phyloP scores from a whole-genome alignment of 2,113 vertebrate genomes.

The Australoheros scitulus region DNA sequence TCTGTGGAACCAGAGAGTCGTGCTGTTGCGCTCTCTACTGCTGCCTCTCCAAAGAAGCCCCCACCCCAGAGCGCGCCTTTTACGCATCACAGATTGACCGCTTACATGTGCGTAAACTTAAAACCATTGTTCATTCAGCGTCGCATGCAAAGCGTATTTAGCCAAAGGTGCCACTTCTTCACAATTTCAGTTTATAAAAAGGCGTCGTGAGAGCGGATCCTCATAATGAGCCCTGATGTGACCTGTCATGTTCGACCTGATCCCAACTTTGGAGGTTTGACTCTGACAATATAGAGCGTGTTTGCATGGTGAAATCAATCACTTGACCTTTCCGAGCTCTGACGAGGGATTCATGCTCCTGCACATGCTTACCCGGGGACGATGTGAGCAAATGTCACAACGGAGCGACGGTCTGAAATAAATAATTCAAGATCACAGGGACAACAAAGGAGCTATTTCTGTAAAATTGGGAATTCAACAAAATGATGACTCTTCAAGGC shows the following conservation, averaged over 20 bases:
- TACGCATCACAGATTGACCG: constrained; percentile 51
- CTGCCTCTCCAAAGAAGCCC: constrained; percentile 55
- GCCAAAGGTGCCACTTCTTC: not conserved
- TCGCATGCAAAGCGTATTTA: not conserved
- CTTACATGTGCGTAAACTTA: not conserved
- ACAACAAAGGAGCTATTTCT: constrained; percentile 55
- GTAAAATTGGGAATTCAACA: constrained; percentile 28
- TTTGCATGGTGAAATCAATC: constrained; percentile 68
- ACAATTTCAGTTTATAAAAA: not conserved
- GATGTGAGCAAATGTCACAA: constrained; percentile 75
- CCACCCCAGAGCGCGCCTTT: constrained; percentile 67
- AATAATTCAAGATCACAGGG: constrained; percentile 69
- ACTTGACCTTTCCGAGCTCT: constrained; percentile 69
- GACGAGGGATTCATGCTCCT: constrained; percentile 57
- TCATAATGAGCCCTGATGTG: not conserved
- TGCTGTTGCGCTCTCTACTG: constrained; percentile 8
- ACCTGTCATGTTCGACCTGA: constrained; percentile 8
- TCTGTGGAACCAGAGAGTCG: constrained; percentile 61
- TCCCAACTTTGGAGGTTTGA: constrained; percentile 34
- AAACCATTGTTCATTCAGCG: not conserved
- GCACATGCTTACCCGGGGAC: constrained; percentile 57
- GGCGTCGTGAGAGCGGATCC: not conserved
- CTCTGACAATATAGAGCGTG: constrained; percentile 34
- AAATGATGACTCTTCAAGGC: not conserved
- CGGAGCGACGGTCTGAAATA: constrained; percentile 38